Percentiles rank a stretch among this genome's conserved stretches.
Conservation (phyloP, 2,888 invertebrate genomes). For the Drosophila mayaguana region DNA sequence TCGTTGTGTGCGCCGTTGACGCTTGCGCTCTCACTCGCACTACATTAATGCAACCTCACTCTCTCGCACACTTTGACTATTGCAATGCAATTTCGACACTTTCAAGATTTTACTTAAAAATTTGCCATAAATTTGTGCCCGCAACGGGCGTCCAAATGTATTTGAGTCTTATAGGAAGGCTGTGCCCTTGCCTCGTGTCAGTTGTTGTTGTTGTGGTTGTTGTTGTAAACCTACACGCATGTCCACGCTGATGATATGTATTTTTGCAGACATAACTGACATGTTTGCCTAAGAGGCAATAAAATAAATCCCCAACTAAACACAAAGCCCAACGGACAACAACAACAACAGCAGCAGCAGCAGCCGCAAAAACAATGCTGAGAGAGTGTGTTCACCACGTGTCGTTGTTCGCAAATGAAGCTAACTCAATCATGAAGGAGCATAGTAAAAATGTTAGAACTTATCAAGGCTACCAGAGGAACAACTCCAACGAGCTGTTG, state of each 20-base stretch:
- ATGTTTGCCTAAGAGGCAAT: slow-evolving; percentile 78
- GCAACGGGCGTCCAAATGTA: slow-evolving; percentile 61
- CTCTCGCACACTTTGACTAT: slow-evolving; percentile 10
- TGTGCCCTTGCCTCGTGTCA: slow-evolving; percentile 62
- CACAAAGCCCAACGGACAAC: slow-evolving; percentile 58
- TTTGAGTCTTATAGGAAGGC: slow-evolving; percentile 46
- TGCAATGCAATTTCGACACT: slow-evolving; percentile 71
- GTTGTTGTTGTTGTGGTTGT: slow-evolving; percentile 20
- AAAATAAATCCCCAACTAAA: slow-evolving; percentile 73
- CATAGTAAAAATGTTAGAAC: slow-evolving; percentile 77
- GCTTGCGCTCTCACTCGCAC: slow-evolving; percentile 38
- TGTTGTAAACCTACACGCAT: slow-evolving; percentile 76
- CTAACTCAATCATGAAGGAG: slow-evolving; percentile 76
- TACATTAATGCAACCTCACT: background rate
- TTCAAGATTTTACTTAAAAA: slow-evolving; percentile 78
- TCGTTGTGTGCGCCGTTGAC: slow-evolving; percentile 56
- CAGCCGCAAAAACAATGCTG: background rate
- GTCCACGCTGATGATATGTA: slow-evolving; percentile 80
- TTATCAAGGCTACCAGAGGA: slow-evolving; percentile 68
- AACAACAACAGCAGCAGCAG: background rate
- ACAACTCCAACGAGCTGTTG: slow-evolving; percentile 6
- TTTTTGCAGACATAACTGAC: slow-evolving; percentile 82
- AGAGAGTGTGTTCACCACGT: slow-evolving; percentile 58
- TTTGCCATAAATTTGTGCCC: slow-evolving; percentile 76
- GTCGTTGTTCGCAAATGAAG: slow-evolving; percentile 70